These are phyloP conservation scores for Platorchestia sp. DNA, from an alignment of 1,140 invertebrate genomes.

Conservation along the genomic window DNA sequence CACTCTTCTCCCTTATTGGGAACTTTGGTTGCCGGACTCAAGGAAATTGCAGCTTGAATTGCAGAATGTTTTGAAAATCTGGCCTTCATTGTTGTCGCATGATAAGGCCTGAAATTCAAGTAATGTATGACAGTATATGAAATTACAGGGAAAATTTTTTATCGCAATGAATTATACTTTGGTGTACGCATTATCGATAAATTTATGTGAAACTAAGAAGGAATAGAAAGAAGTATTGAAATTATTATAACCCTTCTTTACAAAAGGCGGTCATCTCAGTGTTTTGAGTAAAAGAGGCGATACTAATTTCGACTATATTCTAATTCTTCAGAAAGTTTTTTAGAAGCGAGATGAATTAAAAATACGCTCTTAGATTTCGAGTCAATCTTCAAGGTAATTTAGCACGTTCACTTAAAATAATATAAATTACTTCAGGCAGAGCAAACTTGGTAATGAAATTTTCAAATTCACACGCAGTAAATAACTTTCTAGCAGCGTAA, in stretches of 20 bases:
- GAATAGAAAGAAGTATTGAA: background rate
- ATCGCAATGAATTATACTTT: background rate
- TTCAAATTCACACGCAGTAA: background rate
- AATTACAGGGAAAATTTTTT: background rate
- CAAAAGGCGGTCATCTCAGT: background rate
- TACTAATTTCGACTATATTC: too few relatives aligned
- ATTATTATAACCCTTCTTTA: background rate
- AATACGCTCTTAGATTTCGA: background rate
- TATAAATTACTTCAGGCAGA: background rate
- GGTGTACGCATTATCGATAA: background rate
- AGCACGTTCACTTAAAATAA: background rate
- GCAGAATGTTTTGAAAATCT: background rate
- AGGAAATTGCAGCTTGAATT: background rate
- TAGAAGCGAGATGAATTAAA: background rate
- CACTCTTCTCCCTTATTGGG: background rate
- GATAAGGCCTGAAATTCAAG: background rate
- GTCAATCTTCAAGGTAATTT: background rate
- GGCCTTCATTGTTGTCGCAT: background rate
- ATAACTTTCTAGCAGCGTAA: too few relatives aligned
- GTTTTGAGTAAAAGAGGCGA: too few relatives aligned
- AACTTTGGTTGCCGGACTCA: background rate
- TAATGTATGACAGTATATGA: too few relatives aligned
- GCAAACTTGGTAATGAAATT: background rate
- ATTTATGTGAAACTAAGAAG: too few relatives aligned
- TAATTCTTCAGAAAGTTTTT: too few relatives aligned